Evolutionary conservation across 2,113 vertebrate genomes (phyloP).

Genomic region (Colinus virginianus): DNA sequence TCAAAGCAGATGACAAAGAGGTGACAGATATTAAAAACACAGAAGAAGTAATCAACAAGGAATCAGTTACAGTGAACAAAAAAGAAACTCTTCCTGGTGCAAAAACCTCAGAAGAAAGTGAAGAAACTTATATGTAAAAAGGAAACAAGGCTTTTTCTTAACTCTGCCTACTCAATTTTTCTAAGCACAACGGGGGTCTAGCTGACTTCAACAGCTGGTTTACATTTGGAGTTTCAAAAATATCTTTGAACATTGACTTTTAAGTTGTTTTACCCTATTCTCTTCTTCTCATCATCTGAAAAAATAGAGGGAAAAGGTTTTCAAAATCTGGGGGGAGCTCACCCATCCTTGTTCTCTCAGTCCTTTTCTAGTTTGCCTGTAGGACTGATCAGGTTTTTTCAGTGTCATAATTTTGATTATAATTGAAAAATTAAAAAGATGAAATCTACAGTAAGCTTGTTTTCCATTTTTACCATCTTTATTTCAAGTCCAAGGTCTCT

Average conservation of each 20-base stretch:
- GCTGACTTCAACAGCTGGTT: neutral
- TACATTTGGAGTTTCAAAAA: neutral
- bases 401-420: neutral
- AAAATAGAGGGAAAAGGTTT: neutral
- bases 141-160: neutral
- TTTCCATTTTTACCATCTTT: neutral
- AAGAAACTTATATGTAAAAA: constrained; percentile 58
- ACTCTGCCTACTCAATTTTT: neutral
- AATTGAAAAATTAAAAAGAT: neutral
- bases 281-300: neutral
- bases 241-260: neutral
- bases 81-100: constrained; percentile 33
- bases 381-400: neutral
- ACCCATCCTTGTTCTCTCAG: neutral
- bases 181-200: neutral
- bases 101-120: constrained; percentile 25
- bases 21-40: neutral
- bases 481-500: neutral
- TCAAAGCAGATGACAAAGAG: constrained; percentile 27
- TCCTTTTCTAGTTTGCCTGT: neutral
- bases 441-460: neutral
- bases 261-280: neutral
- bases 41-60: neutral
- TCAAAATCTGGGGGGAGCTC: neutral
- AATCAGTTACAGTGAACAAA: neutral